Conservation (phyloP, 2,797 vertebrate genomes). For the Lophotriccus pileatus region DNA sequence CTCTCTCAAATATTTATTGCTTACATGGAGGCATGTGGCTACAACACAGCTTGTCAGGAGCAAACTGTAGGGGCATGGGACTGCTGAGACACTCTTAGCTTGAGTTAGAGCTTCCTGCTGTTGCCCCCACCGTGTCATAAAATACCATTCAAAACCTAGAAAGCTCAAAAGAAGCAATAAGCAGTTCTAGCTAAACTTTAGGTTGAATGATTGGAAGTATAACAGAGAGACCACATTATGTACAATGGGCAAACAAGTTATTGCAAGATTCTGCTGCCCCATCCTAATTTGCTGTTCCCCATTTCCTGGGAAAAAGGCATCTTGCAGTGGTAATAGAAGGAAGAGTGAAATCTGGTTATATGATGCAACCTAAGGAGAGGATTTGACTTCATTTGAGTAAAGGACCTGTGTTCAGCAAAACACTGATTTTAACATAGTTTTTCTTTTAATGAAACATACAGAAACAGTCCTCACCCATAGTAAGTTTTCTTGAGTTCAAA, state of each 20-base stretch:
- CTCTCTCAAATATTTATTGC: not conserved
- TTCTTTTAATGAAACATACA: not conserved
- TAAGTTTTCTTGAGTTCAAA: not conserved
- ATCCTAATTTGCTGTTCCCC: not conserved
- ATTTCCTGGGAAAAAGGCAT: not conserved
- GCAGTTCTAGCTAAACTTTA: not conserved
- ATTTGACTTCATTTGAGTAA: not conserved
- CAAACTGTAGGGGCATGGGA: not conserved
- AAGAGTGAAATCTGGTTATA: not conserved
- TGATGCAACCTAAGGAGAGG: not conserved
- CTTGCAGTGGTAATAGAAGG: not conserved
- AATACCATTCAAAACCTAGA: not conserved
- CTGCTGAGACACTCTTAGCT: not conserved
- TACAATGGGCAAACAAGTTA: not conserved
- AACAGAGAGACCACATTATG: not conserved
- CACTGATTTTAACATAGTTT: not conserved
- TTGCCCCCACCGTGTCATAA: not conserved
- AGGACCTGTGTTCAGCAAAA: not conserved
- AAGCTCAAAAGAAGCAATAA: not conserved
- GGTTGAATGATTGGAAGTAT: not conserved
- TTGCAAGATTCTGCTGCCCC: not conserved
- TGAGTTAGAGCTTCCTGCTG: not conserved
- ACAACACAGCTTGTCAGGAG: not conserved
- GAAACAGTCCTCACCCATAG: not conserved
- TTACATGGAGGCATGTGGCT: not conserved